Percentiles rank a stretch among this genome's conserved stretches.
Conservation (phyloP, 2,888 invertebrate genomes). For the Chaetoderma sp. region DNA sequence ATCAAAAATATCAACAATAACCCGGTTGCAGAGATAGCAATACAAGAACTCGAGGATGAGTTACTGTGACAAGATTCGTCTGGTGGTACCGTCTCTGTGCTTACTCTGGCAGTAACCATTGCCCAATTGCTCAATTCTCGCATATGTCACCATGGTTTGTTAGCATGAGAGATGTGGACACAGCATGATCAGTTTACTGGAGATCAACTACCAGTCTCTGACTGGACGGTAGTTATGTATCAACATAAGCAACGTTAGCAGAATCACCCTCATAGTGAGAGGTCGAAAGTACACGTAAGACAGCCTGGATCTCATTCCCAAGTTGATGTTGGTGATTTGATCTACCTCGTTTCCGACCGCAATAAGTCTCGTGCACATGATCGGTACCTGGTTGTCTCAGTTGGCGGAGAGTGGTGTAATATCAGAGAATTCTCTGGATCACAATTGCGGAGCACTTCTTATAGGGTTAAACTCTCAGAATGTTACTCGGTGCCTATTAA, state of each 20-base stretch:
- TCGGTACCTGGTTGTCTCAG: conserved; percentile 32
- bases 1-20: conserved; percentile 37
- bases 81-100: conserved; percentile 20
- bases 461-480: conserved; percentile 33
- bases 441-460: conserved; percentile 31
- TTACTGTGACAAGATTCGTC: conserved; percentile 37
- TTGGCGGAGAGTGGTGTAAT: conserved; percentile 32
- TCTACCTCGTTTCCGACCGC: conserved; percentile 29
- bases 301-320: not conserved
- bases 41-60: conserved; percentile 43
- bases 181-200: conserved; percentile 41
- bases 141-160: conserved; percentile 35
- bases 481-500: conserved; percentile 22
- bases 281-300: conserved; percentile 25
- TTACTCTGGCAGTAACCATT: conserved; percentile 16
- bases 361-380: conserved; percentile 26
- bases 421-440: conserved; percentile 34
- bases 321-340: conserved; percentile 33
- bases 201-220: conserved; percentile 32
- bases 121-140: conserved; percentile 35
- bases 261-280: conserved; percentile 38
- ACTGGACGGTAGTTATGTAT: conserved; percentile 22
- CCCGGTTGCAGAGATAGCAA: conserved; percentile 44
- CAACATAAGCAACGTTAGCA: conserved; percentile 25
- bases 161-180: conserved; percentile 37